Base-by-base conservation (phyloP, 2,888 invertebrate species). In the Macropis europaea region DNA sequence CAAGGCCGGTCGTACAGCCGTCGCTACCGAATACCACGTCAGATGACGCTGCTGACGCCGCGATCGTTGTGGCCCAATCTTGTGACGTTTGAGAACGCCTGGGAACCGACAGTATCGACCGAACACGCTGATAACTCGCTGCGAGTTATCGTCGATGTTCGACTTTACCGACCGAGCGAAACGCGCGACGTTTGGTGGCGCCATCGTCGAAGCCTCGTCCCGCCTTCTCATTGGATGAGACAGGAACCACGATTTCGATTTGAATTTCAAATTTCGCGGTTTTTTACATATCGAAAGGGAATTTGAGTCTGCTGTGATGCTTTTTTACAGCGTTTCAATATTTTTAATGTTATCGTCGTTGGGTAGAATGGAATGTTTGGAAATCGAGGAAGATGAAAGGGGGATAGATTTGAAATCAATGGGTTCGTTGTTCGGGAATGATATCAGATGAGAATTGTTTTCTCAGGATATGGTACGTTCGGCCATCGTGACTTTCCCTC, bases 1-100 rank as follows among this genome's bases (percentile, higher is more conserved):
- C 88, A 89, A 88, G 88, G 88, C 84, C 88, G 87, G 80, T 75
- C 74, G 61, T n/a, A n/a, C 22, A 42, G 43, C 38, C 50, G 36
- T 56, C n/a, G 45, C 43, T 75, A 72, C 64, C 56, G 68, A 57
- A 60, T 54, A 50, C 70, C 54, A 59, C 79, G 75, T 74, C 76
- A 77, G 71, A 70, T 76, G 73, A 60, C 77, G 68, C 62, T 60
- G 74, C 70, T 62, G 19, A 34, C 26, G 30, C 38, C 50, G 22
- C 54, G 42, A 17, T 28, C 43, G 15, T 9, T 57, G 47, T 40
- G 60, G 43, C 53, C 56, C 64, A 47, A 45, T 36, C 63, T 59
- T 26, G 19, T 17, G 30, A 57, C 53, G 61, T 34, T 19, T 17
- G 38, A 53, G 38, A 48, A 34, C 48, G 59, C 9, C 52, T 57